Conservation (phyloP, 2,797 vertebrate species). For the Phoeniculus purpureus region DNA sequence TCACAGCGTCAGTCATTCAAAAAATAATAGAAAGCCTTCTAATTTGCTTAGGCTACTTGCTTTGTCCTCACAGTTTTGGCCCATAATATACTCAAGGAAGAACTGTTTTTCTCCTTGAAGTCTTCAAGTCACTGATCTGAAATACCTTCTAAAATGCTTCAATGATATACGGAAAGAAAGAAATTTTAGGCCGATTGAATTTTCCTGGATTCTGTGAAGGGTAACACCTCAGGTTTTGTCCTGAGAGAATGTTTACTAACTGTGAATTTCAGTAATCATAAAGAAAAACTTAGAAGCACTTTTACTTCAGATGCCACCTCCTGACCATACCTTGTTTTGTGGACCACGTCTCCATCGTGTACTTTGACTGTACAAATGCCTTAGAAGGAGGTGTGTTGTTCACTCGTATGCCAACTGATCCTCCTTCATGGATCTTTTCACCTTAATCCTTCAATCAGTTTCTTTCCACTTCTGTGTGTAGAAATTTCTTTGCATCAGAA, state of each 20-base stretch:
- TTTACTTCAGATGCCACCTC: background rate
- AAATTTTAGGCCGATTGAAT: background rate
- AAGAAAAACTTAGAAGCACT: background rate
- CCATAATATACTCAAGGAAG: rapidly evolving
- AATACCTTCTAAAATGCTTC: background rate
- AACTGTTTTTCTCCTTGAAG: background rate
- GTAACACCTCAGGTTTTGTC: background rate
- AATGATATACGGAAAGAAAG: background rate
- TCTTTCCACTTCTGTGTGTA: background rate
- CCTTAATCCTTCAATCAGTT: background rate
- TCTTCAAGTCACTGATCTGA: background rate
- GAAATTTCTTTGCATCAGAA: background rate
- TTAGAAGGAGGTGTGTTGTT: background rate
- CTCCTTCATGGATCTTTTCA: background rate
- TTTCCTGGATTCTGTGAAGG: background rate
- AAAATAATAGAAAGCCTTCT: background rate
- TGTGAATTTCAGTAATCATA: background rate
- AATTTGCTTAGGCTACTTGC: rapidly evolving
- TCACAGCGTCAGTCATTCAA: background rate
- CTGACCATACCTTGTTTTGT: background rate
- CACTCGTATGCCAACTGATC: background rate
- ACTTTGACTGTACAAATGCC: background rate
- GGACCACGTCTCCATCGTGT: background rate
- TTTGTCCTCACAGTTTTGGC: background rate
- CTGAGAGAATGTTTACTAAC: background rate